Conservation (phyloP, 1,140 invertebrate species). For the Delia radicum region DNA sequence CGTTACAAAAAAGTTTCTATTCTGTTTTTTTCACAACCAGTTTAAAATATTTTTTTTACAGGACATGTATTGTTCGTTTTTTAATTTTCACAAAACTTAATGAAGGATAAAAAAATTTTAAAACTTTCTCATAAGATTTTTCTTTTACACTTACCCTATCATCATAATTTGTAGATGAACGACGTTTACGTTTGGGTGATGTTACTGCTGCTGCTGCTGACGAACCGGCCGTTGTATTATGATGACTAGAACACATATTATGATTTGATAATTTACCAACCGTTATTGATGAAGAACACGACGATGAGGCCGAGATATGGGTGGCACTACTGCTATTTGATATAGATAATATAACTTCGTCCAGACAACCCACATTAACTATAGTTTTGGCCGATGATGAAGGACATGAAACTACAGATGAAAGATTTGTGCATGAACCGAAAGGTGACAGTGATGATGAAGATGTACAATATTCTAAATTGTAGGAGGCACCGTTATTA, state of each 20-base stretch:
- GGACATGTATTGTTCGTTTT: neutral
- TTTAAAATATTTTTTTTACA: neutral
- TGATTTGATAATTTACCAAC: neutral
- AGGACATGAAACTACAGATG: conserved; percentile 1
- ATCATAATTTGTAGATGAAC: neutral
- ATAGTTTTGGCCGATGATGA: conserved; percentile 9
- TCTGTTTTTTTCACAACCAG: neutral
- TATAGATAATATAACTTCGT: neutral
- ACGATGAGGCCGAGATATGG: conserved; percentile 15
- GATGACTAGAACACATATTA: neutral
- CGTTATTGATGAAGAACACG: conserved; percentile 2
- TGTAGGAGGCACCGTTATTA: conserved; percentile 5
- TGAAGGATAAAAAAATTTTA: neutral
- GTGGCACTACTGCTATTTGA: conserved; percentile 11
- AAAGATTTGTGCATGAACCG: neutral
- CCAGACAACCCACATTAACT: conserved; percentile 7
- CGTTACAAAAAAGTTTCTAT: neutral
- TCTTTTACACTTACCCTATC: conserved; percentile 1
- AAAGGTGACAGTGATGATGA: conserved; percentile 25
- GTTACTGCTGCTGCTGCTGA: neutral
- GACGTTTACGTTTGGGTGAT: neutral
- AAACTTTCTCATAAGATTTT: neutral
- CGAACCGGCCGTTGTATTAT: neutral
- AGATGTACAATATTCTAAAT: conserved; percentile 27
- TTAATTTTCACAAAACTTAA: neutral